Base-by-base conservation (phyloP, 37 sponge, comb jelly and placozoan genomes). In the Crambe crambe region DNA sequence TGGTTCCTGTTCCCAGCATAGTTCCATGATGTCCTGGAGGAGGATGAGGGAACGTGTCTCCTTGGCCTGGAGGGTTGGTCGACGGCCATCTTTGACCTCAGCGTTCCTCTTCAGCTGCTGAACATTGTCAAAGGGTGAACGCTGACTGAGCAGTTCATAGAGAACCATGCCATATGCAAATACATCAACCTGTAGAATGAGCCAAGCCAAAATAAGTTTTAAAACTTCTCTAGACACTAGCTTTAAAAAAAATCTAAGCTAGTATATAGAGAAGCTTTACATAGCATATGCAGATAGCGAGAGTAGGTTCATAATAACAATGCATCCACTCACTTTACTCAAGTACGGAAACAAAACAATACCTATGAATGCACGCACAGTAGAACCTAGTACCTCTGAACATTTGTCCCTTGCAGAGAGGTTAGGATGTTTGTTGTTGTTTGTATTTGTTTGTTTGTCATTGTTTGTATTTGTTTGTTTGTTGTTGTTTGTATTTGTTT, bases 81-180 rank as follows among this genome's bases (percentile, higher is more conserved):
- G 77, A 36, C 76, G 42, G 22, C 59, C 44, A 20, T 72, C 69
- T 3, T n/a, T 34, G 9, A 89, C 59, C 43, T 89, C 89, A 12
- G 37, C 27, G 84, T 83, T 78, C 25, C 84, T 47, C 37, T 83
- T 89, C 23, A 79, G 21, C 2, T 18, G 59, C 0, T 63, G 56
- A 25, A 79, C 65, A 26, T 89, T 61, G 35, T 62, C 65, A 66
- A 90, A 96, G 10, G 96, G 96, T 26, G 82, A 69, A 0, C 65
- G 56, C 9, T 71, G 75, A 36, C 83, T 86, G 23, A 92, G 69
- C 43, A 96, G 39, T 76, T 96, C 93, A 38, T 82, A 96, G 37
- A 96, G 37, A 17, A 82, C 78, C 93, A 96, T 96, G 0, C 93
- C 96, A 66, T 78, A 92, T 12, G 93, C 94, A 84, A 96, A 96